Conservation (phyloP, 2,797 vertebrate species). For the Sebastolobus altivelis region DNA sequence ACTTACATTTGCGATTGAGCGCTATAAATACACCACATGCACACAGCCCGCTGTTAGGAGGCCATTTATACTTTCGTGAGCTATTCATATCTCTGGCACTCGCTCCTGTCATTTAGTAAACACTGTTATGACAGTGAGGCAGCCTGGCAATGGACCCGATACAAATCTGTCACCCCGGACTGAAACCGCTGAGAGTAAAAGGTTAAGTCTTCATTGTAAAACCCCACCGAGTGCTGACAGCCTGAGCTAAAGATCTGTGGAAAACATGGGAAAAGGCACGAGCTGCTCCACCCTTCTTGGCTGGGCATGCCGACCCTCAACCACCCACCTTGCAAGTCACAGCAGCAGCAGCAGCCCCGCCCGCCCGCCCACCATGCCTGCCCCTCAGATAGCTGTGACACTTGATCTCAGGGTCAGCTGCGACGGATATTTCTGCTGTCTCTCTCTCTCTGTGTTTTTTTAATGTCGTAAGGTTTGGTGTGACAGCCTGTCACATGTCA, state of each 20-base stretch:
- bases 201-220: conserved; percentile 66
- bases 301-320: conserved; percentile 27
- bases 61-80: conserved; percentile 77
- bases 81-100: conserved; percentile 81
- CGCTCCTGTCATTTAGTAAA: conserved; percentile 75
- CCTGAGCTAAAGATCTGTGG: conserved; percentile 37
- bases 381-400: conserved; percentile 74
- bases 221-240: conserved; percentile 41
- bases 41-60: conserved; percentile 60
- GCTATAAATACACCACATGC: conserved; percentile 76
- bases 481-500: conserved; percentile 76
- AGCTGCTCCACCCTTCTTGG: conserved; percentile 49
- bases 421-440: conserved; percentile 79
- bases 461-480: conserved; percentile 78
- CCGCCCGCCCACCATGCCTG: conserved; percentile 36
- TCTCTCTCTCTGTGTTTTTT: conserved; percentile 73
- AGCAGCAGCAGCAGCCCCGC: conserved; percentile 23
- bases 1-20: conserved; percentile 56
- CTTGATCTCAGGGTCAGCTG: conserved; percentile 86
- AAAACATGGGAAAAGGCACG: conserved; percentile 57
- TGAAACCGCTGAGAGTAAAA: conserved; percentile 49
- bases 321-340: conserved; percentile 38
- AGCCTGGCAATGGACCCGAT: conserved; percentile 46
- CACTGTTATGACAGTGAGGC: conserved; percentile 70
- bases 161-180: conserved; percentile 49